Conservation (phyloP, 2,797 vertebrate genomes). For the Sphenopsis melanotis region DNA sequence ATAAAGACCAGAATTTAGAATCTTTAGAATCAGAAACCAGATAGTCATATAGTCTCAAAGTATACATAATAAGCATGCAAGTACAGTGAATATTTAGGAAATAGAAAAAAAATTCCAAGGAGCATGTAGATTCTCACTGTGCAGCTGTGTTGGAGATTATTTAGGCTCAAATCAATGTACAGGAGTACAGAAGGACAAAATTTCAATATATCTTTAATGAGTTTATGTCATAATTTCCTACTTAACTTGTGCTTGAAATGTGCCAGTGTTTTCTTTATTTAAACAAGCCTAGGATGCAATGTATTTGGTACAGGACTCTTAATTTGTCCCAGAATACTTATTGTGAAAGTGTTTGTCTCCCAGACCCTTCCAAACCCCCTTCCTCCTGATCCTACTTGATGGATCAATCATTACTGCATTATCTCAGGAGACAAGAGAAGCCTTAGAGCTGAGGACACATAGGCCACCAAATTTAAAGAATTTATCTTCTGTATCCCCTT, state of each 20-base stretch:
- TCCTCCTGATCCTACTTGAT: not conserved
- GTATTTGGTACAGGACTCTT: not conserved
- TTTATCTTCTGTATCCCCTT: not conserved
- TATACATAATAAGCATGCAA: not conserved
- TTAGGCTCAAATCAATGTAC: not conserved
- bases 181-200: not conserved
- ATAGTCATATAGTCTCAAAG: not conserved
- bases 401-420: not conserved
- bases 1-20: not conserved
- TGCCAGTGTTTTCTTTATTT: not conserved
- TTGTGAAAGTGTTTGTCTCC: not conserved
- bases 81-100: not conserved
- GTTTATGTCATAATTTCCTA: not conserved
- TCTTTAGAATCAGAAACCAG: not conserved
- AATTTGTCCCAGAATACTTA: not conserved
- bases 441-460: not conserved
- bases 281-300: not conserved
- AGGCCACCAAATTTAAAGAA: not conserved
- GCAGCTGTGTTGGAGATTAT: not conserved
- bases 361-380: not conserved
- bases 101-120: not conserved
- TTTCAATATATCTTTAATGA: not conserved
- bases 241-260: not conserved
- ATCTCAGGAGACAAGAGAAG: not conserved
- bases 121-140: not conserved